These are phyloP conservation scores for Eolophus roseicapilla DNA, from an alignment of 2,113 vertebrate genomes.

Conservation along the genomic window DNA sequence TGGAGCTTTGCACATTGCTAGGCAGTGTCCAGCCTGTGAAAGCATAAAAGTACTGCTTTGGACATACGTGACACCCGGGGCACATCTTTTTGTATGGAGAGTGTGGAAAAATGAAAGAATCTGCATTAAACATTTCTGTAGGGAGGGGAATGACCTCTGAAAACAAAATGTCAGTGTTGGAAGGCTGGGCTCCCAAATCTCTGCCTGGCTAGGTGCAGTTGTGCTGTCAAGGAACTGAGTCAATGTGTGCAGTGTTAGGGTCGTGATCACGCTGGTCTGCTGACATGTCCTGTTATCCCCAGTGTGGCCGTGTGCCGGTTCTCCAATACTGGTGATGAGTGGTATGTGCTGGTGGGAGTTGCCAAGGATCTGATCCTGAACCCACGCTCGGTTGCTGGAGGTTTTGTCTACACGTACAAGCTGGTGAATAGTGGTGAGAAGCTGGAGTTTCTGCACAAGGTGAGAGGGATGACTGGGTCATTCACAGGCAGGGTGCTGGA, in stretches of 20 bases:
- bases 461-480: conserved; percentile 29
- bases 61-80: neutral
- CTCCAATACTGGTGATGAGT: conserved; percentile 89
- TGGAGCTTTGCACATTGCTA: neutral
- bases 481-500: neutral
- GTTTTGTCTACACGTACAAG: conserved; percentile 96
- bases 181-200: neutral
- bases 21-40: neutral
- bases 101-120: neutral
- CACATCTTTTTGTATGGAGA: no score
- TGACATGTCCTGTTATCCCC: neutral
- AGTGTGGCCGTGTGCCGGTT: conserved; percentile 95
- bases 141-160: neutral
- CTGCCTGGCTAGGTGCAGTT: neutral
- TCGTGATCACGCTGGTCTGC: neutral
- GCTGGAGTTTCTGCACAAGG: conserved; percentile 97
- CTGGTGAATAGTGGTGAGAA: conserved; percentile 89
- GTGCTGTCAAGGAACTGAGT: neutral
- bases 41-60: neutral
- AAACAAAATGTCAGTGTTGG: neutral
- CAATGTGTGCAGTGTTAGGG: rapidly evolving
- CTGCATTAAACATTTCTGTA: rapidly evolving
- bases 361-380: conserved; percentile 97
- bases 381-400: conserved; percentile 89
- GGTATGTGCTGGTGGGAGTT: conserved; percentile 95